Percentiles rank a stretch among this genome's conserved stretches.
Conservation (phyloP, 2,888 invertebrate genomes). For the Erynnis tages region DNA sequence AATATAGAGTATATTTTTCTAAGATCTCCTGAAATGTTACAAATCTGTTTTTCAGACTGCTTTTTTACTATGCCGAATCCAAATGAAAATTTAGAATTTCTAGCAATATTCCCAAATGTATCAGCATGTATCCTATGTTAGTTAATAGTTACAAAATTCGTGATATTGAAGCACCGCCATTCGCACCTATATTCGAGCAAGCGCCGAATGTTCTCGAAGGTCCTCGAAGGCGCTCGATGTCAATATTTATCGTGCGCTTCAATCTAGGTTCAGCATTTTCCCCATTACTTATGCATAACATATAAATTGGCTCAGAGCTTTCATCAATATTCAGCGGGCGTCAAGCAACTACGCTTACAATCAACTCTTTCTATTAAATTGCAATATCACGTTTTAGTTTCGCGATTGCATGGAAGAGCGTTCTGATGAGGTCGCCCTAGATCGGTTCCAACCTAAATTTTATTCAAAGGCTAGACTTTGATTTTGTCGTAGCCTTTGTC, state of each 20-base stretch:
- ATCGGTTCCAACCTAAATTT: slow-evolving; percentile 26
- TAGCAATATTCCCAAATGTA: too few species aligned
- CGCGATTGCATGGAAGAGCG: slow-evolving; percentile 29
- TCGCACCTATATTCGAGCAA: too few species aligned
- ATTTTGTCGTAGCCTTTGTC: slow-evolving; percentile 9
- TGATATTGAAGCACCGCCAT: too few species aligned
- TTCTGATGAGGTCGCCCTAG: slow-evolving; percentile 31
- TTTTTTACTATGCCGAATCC: too few species aligned
- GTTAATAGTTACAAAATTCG: too few species aligned
- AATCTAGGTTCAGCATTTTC: slow-evolving; percentile 69
- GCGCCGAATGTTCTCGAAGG: too few species aligned
- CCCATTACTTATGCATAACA: slow-evolving; percentile 78
- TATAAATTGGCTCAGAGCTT: slow-evolving; percentile 71
- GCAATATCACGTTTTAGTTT: slow-evolving; percentile 34
- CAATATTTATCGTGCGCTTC: slow-evolving; percentile 68
- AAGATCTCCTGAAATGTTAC: too few species aligned
- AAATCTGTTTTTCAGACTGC: too few species aligned
- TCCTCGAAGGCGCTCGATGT: slow-evolving; percentile 36
- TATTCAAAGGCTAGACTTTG: slow-evolving; percentile 25
- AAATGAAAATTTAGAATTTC: too few species aligned
- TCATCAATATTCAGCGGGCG: slow-evolving; percentile 73
- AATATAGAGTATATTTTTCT: too few species aligned
- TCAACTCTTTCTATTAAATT: slow-evolving; percentile 38
- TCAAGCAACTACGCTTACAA: slow-evolving; percentile 38
- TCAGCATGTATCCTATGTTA: too few species aligned